Conservation (phyloP, 2,888 invertebrate species). For the Parasteatoda lunata region DNA sequence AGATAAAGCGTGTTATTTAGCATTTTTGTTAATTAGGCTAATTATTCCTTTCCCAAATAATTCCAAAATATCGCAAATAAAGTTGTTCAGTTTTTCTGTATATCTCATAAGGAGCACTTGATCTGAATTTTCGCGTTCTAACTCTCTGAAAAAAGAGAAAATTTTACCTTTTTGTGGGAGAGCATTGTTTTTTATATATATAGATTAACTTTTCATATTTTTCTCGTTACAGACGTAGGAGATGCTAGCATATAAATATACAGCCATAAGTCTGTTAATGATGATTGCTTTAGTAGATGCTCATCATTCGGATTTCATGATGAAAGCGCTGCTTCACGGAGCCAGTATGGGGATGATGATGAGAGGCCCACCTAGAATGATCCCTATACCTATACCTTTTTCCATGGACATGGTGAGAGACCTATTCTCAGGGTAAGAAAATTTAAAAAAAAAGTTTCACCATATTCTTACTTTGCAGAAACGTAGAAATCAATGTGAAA, state of each 20-base stretch:
- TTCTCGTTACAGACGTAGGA: no score
- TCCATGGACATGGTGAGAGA: constrained; percentile 12
- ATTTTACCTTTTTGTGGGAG: constrained; percentile 2
- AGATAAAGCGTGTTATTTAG: no score
- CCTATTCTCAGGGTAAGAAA: constrained; percentile 38
- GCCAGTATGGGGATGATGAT: constrained; percentile 60
- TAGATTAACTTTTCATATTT: not conserved
- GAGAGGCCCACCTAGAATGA: constrained; percentile 34
- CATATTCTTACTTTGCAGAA: no score
- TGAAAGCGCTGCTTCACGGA: constrained; percentile 52
- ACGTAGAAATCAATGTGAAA: no score
- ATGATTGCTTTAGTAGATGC: not conserved
- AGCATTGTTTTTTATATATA: constrained; percentile 1
- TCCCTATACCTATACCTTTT: constrained; percentile 54
- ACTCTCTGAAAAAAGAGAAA: not conserved
- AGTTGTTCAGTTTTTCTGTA: no score
- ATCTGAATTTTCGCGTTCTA: no score
- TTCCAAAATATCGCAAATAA: no score
- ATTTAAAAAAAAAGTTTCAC: not conserved
- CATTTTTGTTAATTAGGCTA: no score
- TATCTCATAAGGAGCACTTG: no score
- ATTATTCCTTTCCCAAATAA: no score
- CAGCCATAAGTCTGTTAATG: no score
- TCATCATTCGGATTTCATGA: constrained; percentile 29
- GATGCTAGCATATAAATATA: no score